Conservation (phyloP, 2,888 invertebrate species). For the Erannis defoliaria region DNA sequence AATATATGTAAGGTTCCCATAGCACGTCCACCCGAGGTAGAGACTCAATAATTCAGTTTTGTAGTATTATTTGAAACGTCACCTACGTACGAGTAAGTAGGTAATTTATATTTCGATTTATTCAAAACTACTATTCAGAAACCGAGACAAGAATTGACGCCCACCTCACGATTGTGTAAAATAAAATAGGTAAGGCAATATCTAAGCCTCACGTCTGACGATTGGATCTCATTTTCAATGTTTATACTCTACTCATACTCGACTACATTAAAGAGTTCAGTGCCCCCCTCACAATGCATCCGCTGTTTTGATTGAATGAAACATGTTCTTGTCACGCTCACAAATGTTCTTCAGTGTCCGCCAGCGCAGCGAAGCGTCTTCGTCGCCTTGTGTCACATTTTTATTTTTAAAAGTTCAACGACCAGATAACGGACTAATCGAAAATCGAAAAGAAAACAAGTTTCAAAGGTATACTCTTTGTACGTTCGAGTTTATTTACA, state of each 20-base stretch:
- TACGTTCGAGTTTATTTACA: constrained; percentile 51
- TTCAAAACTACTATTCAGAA: background rate
- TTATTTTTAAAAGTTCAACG: constrained; percentile 60
- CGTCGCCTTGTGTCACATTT: constrained; percentile 49
- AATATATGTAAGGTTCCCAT: too few relatives aligned
- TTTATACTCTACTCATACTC: constrained; percentile 53
- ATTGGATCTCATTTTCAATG: constrained; percentile 58
- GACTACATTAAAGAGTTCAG: constrained; percentile 52
- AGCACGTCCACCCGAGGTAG: too few relatives aligned
- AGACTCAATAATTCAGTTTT: background rate
- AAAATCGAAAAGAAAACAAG: constrained; percentile 62
- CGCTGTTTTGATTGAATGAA: constrained; percentile 76
- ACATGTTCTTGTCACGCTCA: constrained; percentile 55
- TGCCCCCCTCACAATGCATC: constrained; percentile 60
- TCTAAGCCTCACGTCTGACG: constrained; percentile 11
- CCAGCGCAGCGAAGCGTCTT: constrained; percentile 38
- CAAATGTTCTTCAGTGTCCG: constrained; percentile 23
- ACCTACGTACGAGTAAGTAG: background rate
- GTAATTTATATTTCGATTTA: constrained; percentile 8
- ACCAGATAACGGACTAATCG: constrained; percentile 59
- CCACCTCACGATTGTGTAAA: constrained; percentile 15
- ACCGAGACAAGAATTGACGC: constrained; percentile 18
- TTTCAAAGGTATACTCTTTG: constrained; percentile 53
- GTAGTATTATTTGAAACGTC: background rate
- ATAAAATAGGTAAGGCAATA: constrained; percentile 29